Conservation (phyloP, 2,113 vertebrate genomes). For the Saccopteryx bilineata region DNA sequence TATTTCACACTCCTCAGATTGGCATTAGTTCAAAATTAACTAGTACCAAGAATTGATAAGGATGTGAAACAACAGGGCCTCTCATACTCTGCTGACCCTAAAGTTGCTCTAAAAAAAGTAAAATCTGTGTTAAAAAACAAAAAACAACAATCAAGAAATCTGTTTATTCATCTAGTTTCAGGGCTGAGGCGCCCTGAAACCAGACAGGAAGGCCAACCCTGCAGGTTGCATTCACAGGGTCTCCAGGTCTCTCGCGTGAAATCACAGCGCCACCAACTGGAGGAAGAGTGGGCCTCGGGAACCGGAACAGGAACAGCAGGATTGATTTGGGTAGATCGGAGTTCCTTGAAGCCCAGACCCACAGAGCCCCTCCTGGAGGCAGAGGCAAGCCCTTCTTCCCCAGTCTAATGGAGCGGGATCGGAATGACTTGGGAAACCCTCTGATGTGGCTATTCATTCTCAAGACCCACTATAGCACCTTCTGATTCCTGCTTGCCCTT, state of each 20-base stretch:
- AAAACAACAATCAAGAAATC: not conserved
- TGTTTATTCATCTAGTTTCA: not conserved
- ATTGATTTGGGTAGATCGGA: not conserved
- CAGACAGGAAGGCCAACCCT: slow-evolving; percentile 26
- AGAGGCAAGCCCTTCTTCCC: not conserved
- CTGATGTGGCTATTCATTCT: slow-evolving; percentile 29
- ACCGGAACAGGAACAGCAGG: not conserved
- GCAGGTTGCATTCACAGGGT: not conserved
- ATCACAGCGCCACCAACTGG: not conserved
- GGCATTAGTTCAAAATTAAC: not conserved
- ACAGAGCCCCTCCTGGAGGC: not conserved
- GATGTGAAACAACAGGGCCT: not conserved
- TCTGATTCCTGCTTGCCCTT: not conserved
- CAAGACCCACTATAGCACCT: not conserved
- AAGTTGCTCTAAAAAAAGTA: slow-evolving; percentile 24
- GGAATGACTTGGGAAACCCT: not conserved
- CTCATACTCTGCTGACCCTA: not conserved
- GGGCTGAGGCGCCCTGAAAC: slow-evolving; percentile 2
- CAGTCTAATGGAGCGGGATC: not conserved
- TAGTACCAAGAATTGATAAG: not conserved
- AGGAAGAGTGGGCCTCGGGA: not conserved
- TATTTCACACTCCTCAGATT: not conserved
- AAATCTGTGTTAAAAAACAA: not conserved
- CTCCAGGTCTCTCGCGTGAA: not conserved
- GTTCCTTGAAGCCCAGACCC: not conserved